Evolutionary conservation across 2,888 invertebrate species (phyloP).

Genomic region (Cylloceria caligata): DNA sequence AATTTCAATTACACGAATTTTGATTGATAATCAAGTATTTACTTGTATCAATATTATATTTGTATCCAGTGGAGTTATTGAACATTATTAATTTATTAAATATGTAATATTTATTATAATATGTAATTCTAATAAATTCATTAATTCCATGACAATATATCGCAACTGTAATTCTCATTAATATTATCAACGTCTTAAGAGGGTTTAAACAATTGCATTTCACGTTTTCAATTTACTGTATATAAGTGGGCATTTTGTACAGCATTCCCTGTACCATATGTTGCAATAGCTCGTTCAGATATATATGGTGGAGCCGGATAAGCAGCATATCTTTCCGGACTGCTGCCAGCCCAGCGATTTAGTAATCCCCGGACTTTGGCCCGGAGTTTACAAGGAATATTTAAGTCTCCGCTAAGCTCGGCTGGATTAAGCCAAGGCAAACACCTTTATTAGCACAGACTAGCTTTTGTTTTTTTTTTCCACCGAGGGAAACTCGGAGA

Average conservation of each 20-base stretch:
- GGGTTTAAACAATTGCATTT: background rate
- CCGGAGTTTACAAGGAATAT: constrained; percentile 84
- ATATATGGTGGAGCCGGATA: background rate
- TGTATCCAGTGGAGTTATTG: too few species aligned
- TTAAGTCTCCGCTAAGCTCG: constrained; percentile 82
- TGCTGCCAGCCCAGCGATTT: constrained; percentile 75
- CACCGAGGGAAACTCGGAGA: background rate
- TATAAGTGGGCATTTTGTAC: background rate
- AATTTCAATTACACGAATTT: too few species aligned
- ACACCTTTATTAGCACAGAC: constrained; percentile 83
- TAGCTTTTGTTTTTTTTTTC: constrained; percentile 77
- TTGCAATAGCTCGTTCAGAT: background rate
- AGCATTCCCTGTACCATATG: background rate
- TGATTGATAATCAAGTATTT: too few species aligned
- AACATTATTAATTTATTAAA: too few species aligned
- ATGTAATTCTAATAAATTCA: background rate
- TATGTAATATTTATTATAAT: background rate
- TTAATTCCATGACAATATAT: background rate
- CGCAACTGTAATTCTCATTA: background rate
- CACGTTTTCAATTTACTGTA: background rate
- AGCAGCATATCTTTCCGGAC: constrained; percentile 2
- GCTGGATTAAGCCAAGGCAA: constrained; percentile 81
- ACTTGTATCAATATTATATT: too few species aligned
- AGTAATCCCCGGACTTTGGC: constrained; percentile 81
- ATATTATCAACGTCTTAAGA: background rate